Evolutionary conservation across 1,140 invertebrate genomes (phyloP).

Genomic region (Drosophila nigromelanica): DNA sequence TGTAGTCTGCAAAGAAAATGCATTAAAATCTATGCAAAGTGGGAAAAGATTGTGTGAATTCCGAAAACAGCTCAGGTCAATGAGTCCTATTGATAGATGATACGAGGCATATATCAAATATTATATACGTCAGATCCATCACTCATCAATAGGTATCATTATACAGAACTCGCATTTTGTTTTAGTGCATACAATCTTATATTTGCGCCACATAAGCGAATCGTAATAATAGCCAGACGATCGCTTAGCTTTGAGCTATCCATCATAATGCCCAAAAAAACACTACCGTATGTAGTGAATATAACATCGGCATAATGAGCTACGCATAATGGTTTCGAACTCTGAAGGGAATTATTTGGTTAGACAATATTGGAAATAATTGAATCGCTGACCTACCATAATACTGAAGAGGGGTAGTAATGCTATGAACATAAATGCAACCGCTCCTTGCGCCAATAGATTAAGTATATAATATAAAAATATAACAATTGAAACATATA

Average conservation of each 20-base stretch:
- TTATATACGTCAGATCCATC: too few species aligned
- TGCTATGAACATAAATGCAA: slow-evolving; percentile 51
- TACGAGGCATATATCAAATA: too few species aligned
- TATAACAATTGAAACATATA: slow-evolving; percentile 36
- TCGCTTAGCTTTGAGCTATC: slow-evolving; percentile 50
- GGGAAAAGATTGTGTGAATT: too few species aligned
- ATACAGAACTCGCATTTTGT: not conserved
- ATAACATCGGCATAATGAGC: slow-evolving; percentile 47
- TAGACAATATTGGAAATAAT: too few species aligned
- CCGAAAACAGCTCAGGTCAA: too few species aligned
- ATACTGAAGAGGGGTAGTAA: slow-evolving; percentile 50
- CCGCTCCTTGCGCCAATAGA: slow-evolving; percentile 45
- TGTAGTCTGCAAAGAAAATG: slow-evolving; percentile 37
- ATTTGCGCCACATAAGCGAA: slow-evolving; percentile 20
- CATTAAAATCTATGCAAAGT: not conserved
- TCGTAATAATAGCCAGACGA: not conserved
- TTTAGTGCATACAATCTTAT: slow-evolving; percentile 20
- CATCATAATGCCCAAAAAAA: slow-evolving; percentile 52
- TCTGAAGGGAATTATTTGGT: not conserved
- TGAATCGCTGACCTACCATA: not conserved
- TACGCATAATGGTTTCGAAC: slow-evolving; percentile 10
- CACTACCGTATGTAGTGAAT: slow-evolving; percentile 23
- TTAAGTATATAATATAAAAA: slow-evolving; percentile 56
- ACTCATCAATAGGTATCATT: not conserved
- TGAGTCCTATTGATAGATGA: too few species aligned